Evolutionary conservation across 2,888 invertebrate species (phyloP).

Genomic region (Bugula neritina): DNA sequence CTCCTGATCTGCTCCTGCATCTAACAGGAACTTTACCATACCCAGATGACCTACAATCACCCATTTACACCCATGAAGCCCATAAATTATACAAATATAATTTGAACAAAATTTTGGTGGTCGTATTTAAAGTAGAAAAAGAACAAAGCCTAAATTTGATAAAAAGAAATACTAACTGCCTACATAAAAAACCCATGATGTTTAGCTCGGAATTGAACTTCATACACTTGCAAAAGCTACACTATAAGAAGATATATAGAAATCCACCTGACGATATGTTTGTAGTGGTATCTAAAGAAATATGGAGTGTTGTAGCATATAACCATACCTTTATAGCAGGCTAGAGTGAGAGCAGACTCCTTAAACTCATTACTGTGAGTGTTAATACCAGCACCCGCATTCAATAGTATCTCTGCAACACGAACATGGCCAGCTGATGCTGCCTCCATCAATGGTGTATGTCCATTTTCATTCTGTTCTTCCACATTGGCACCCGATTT

Average conservation of each 20-base stretch:
- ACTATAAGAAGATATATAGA: too few species aligned
- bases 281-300: too few species aligned
- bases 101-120: too few species aligned
- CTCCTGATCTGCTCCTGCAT: slow-evolving; percentile 92
- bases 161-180: too few species aligned
- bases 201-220: too few species aligned
- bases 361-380: slow-evolving; percentile 98
- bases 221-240: too few species aligned
- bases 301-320: neutral
- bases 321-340: slow-evolving; percentile 75
- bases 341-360: slow-evolving; percentile 90
- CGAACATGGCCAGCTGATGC: slow-evolving; percentile 54
- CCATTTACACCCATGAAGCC: too few species aligned
- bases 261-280: too few species aligned
- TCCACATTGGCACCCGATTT: slow-evolving; percentile 89
- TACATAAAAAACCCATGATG: too few species aligned
- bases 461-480: slow-evolving; percentile 98
- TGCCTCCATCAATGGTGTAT: slow-evolving; percentile 71
- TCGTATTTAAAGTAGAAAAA: too few species aligned
- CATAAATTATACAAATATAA: too few species aligned
- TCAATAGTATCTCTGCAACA: slow-evolving; percentile 66
- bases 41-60: slow-evolving; percentile 68
- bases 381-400: slow-evolving; percentile 94
- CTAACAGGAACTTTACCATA: slow-evolving; percentile 90
- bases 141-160: too few species aligned